Base-by-base conservation (phyloP, 2,797 vertebrate species). In the Chaenodraco wilsoni region DNA sequence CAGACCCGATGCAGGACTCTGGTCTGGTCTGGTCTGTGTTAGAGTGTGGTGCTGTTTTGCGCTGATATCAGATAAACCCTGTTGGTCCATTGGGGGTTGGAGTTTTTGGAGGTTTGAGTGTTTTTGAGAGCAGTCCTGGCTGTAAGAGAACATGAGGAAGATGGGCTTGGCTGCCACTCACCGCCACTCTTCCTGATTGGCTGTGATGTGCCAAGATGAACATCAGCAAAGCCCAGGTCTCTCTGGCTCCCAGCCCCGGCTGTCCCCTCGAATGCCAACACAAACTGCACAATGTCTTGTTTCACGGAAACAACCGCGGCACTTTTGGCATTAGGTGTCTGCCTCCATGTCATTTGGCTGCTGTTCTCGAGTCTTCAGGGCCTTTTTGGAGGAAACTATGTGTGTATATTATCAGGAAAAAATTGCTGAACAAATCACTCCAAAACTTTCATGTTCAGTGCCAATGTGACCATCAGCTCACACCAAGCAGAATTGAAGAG, bases 141-240 rank as follows among this genome's bases (percentile, higher is more conserved):
- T 91, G 92, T 94, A 91, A 86, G 72, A 82, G 78, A 84, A 91
- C 85, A 80, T 89, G 88, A 88, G 75, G 78, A 80, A 92, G 92
- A 94, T 86, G 83, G 84, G 59, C 83, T 91, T 94, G 94, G 94
- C 94, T 65, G 74, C 84, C 89, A 85, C 87, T 92, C 91, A 88
- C 87, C 69, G 66, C 81, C 51, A 5, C 89, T 94, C 89, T 78
- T 76, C 84, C 69, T 91, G 90, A 94, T 93, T 54, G 65, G 51
- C 73, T 50, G 37, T 90, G 91, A 95, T 89, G 90, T 93, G 91
- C 91, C 92, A 93, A 69, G 90, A 92, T 81, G 85, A 88, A 92
- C 90, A 83, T 91, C 87, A 86, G 83, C 84, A 61, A 74, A 73
- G 87, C 60, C 84, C 83, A 79, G 68, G 69, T 41, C 51, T 70